Conservation (phyloP, 2,797 vertebrate genomes). For the Rhabdophis nuchalis region DNA sequence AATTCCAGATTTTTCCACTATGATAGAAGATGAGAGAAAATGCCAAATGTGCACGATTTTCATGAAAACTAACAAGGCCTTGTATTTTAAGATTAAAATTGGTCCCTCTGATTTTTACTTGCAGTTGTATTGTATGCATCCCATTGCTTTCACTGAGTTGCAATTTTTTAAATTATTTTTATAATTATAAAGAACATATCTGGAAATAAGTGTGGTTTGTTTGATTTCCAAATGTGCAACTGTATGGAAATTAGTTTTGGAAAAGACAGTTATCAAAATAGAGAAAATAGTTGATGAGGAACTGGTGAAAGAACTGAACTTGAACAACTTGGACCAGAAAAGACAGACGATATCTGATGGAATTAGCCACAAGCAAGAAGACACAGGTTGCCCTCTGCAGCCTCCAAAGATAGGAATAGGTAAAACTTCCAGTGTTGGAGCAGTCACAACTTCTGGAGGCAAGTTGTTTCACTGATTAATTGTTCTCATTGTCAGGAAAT, state of each 20-base stretch:
- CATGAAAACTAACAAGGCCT: conserved; percentile 17
- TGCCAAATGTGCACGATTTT: conserved; percentile 19
- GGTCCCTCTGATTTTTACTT: background rate
- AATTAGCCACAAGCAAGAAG: background rate
- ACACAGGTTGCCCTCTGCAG: background rate
- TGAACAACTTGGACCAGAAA: background rate
- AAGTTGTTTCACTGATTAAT: too few species aligned
- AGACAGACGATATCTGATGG: background rate
- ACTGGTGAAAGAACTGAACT: background rate
- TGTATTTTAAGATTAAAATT: background rate
- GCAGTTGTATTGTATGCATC: background rate
- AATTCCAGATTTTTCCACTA: conserved; percentile 46
- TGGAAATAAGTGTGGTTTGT: background rate
- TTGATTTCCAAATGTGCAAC: background rate
- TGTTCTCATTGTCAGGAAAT: too few species aligned
- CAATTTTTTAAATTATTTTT: background rate
- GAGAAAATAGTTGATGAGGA: background rate
- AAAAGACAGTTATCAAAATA: background rate
- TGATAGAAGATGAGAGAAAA: conserved; percentile 25
- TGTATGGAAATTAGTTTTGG: background rate
- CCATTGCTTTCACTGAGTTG: background rate
- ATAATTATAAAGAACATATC: background rate
- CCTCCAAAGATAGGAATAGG: background rate
- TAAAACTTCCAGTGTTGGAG: background rate
- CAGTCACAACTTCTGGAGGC: too few species aligned